These are phyloP conservation scores for Conger conger DNA, from an alignment of 2,113 vertebrate species.

Conservation along the genomic window DNA sequence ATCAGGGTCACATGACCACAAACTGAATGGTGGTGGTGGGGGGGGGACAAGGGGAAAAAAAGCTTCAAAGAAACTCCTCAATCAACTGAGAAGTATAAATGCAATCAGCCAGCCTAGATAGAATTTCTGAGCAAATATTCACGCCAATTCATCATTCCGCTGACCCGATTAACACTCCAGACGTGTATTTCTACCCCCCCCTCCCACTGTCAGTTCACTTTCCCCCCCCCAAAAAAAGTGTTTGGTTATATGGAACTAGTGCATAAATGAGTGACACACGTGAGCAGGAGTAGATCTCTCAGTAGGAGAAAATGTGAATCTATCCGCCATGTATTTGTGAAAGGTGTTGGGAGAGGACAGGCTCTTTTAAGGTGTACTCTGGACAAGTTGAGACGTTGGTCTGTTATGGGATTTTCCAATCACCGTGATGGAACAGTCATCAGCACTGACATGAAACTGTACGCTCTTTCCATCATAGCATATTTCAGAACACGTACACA, in stretches of 20 bases:
- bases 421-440: not conserved
- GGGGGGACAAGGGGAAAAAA: constrained; percentile 5
- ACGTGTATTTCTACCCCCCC: not conserved
- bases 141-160: constrained; percentile 40
- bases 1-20: constrained; percentile 27
- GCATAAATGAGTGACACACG: not conserved
- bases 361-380: not conserved
- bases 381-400: not conserved
- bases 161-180: constrained; percentile 42
- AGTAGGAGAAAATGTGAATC: not conserved
- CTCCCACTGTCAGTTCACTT: too few relatives aligned
- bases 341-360: not conserved
- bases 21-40: not conserved
- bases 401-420: constrained; percentile 1
- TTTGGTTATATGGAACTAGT: not conserved
- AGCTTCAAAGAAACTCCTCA: constrained; percentile 50
- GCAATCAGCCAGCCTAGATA: constrained; percentile 36
- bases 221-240: constrained; percentile 7
- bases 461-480: not conserved
- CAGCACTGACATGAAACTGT: not conserved
- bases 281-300: not conserved
- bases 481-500: not conserved
- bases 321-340: not conserved
- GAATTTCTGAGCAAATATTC: constrained; percentile 50
- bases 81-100: constrained; percentile 43